Conservation (phyloP, 1,140 invertebrate species). For the Drosophila gunungcola region DNA sequence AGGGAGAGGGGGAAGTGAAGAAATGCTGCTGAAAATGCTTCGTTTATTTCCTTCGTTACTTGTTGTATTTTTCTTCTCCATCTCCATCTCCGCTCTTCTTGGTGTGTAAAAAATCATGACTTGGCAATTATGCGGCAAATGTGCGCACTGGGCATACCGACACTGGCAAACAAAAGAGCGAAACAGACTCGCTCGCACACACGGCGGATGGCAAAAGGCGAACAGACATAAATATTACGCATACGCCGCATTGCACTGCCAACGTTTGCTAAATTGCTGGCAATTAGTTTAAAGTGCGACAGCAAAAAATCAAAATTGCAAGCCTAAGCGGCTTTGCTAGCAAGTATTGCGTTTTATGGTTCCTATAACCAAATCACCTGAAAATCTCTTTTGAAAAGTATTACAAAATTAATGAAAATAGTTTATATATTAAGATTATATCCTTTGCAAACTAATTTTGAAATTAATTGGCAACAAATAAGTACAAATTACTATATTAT, state of each 20-base stretch:
- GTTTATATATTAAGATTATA: too few relatives aligned
- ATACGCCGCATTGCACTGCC: conserved; percentile 77
- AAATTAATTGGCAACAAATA: too few relatives aligned
- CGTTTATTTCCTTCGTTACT: conserved; percentile 61
- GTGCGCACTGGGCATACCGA: conserved; percentile 71
- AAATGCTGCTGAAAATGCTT: conserved; percentile 48
- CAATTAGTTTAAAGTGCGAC: conserved; percentile 78
- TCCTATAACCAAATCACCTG: neutral
- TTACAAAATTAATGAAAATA: too few relatives aligned
- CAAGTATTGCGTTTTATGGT: neutral
- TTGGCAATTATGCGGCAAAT: conserved; percentile 83
- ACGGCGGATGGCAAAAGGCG: conserved; percentile 5
- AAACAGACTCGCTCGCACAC: conserved; percentile 14
- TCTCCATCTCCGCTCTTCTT: conserved; percentile 32
- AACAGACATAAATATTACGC: conserved; percentile 74
- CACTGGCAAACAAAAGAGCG: conserved; percentile 54
- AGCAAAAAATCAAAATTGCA: conserved; percentile 62
- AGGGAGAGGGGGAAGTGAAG: too few relatives aligned
- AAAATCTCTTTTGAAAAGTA: neutral
- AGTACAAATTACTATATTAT: neutral
- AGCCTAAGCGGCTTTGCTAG: conserved; percentile 65
- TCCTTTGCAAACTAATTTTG: too few relatives aligned
- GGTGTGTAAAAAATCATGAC: conserved; percentile 81
- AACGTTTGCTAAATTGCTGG: conserved; percentile 80
- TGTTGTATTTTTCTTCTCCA: conserved; percentile 35